Percentiles rank a stretch among this genome's conserved stretches.
phyloP scores from a whole-genome alignment of 1,140 invertebrate genomes.

The Tetramorium simillimum region DNA sequence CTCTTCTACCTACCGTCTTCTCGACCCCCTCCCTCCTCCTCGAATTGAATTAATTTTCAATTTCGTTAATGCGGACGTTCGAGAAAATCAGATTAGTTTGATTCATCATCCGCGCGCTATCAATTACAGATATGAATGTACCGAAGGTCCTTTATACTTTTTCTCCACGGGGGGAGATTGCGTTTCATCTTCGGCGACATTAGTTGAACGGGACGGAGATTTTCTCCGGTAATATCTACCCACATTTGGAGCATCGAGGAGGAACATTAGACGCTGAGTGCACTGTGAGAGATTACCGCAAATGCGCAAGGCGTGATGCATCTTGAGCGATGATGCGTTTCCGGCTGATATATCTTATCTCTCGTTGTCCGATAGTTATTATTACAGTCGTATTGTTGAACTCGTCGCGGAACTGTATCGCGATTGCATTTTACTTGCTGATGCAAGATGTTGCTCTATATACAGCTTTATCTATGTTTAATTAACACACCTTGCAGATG shows the following conservation, averaged over 20 bases:
- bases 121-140: not conserved
- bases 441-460: not conserved
- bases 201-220: not conserved
- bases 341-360: constrained; percentile 42
- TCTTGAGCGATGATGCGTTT: not conserved
- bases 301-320: not conserved
- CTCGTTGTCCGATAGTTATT: not conserved
- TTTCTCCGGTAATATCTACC: not conserved
- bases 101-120: not conserved
- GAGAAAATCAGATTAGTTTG: not conserved
- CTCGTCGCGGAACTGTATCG: not conserved
- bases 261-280: not conserved
- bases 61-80: not conserved
- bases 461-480: not conserved
- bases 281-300: not conserved
- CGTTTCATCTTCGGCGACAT: not conserved
- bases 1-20: no score
- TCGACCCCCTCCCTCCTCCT: not conserved
- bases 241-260: not conserved
- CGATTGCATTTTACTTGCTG: not conserved
- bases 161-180: not conserved
- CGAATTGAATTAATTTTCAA: not conserved
- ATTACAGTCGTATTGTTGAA: not conserved
- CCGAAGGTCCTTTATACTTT: not conserved
- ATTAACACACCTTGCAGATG: not conserved